Evolutionary conservation across 2,113 vertebrate species (phyloP).

Genomic region (Xenus cinereus): DNA sequence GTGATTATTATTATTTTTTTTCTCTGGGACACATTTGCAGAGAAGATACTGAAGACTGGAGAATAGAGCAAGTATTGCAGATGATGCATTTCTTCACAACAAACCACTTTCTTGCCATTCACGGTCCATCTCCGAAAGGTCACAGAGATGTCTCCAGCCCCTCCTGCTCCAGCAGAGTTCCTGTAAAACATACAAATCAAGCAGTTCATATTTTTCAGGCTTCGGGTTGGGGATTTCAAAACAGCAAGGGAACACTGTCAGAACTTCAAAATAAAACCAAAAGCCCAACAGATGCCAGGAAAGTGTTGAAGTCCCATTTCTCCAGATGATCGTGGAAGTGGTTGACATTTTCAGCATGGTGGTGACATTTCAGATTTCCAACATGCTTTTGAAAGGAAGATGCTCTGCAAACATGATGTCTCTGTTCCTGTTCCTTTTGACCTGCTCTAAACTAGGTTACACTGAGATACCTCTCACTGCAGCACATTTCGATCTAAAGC

Average conservation of each 20-base stretch:
- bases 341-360: background rate
- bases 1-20: background rate
- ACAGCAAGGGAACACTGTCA: background rate
- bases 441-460: background rate
- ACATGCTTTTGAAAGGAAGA: background rate
- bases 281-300: background rate
- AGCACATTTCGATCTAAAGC: background rate
- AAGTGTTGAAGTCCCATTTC: background rate
- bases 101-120: background rate
- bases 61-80: background rate
- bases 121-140: background rate
- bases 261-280: background rate
- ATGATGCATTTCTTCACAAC: background rate
- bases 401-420: background rate
- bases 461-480: background rate
- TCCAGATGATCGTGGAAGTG: background rate
- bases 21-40: background rate
- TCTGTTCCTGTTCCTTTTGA: background rate
- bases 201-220: background rate
- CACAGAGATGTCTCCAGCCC: background rate
- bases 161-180: background rate
- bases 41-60: background rate
- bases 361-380: conserved; percentile 6
- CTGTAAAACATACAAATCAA: background rate
- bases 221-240: background rate